Percentiles rank a stretch among this genome's conserved stretches.
Conservation (phyloP, 2,113 vertebrate species). For the Alethe diademata region DNA sequence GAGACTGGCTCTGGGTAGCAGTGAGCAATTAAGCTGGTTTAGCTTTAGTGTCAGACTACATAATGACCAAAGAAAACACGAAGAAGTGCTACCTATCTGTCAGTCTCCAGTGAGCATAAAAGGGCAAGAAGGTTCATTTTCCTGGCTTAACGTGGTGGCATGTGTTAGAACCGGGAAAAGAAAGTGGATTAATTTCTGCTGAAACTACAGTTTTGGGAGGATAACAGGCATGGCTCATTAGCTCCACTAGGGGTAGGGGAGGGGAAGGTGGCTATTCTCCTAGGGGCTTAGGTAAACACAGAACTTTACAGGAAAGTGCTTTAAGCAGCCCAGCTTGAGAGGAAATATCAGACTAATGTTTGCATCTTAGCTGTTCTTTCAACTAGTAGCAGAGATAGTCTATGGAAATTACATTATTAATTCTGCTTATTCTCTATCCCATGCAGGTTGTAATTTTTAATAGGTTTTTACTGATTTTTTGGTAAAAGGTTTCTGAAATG, state of each 20-base stretch:
- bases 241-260: neutral
- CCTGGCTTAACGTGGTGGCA: neutral
- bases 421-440: neutral
- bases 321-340: neutral
- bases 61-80: neutral
- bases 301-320: neutral
- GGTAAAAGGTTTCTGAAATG: neutral
- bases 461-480: neutral
- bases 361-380: neutral
- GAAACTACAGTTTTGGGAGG: neutral
- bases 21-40: neutral
- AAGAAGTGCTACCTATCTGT: neutral
- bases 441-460: neutral
- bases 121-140: neutral
- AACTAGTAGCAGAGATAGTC: neutral
- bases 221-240: slow-evolving; percentile 11
- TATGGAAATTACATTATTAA: neutral
- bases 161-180: neutral
- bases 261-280: neutral
- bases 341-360: neutral
- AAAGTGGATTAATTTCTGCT: slow-evolving; percentile 40
- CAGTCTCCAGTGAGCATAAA: neutral
- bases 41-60: neutral
- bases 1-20: neutral
- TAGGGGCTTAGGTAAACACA: neutral